Base-by-base conservation (phyloP, 37 sponge, comb jelly and placozoan species). In the Beroe forskalii region DNA sequence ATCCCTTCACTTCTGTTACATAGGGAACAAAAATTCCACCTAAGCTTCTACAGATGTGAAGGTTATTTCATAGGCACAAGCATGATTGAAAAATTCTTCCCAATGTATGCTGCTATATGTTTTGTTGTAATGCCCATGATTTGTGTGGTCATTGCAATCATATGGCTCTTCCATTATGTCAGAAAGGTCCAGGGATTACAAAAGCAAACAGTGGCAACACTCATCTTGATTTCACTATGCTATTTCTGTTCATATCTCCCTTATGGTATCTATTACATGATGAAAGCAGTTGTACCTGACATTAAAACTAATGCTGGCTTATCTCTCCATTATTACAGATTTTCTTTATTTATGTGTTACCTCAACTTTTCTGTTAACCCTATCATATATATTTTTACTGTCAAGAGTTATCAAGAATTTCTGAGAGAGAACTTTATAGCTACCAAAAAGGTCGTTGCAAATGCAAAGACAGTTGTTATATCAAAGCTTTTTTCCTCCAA, bases 161-260 rank as follows among this genome's bases (percentile, higher is more conserved):
- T 69, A 27, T 69, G 72, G 72, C 17, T 69, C 1, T 19, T 69
- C 72, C 39, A 69, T 17, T 69, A 69, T 62, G 64, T 90, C 67
- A 22, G 39, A 1, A 61, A 25, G 62, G 64, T 41, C 9, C 67
- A 64, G 40, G 67, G 90, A 12, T 32, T 89, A 12, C 67, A 62
- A 32, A 24, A 72, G 33, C 90, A 90, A 62, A 72, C 36, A 75
- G 67, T 61, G 23, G 41, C 41, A 69, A 90, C 72, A 19, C 69
- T 91, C 22, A 32, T 39, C 91, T 32, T 69, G 33, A 69, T 69
- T 20, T 69, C 72, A 36, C 72, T 69, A 33, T 69, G 72, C 39
- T 69, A 69, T 37, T 69, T 69, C 39, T 35, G 37, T 17, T 69
- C 72, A 14, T 69, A 69, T 17, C 72, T 69, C 32, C 72, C 72